Evolutionary conservation across 2,888 invertebrate genomes (phyloP).

Genomic region (Cheilosia soror): DNA sequence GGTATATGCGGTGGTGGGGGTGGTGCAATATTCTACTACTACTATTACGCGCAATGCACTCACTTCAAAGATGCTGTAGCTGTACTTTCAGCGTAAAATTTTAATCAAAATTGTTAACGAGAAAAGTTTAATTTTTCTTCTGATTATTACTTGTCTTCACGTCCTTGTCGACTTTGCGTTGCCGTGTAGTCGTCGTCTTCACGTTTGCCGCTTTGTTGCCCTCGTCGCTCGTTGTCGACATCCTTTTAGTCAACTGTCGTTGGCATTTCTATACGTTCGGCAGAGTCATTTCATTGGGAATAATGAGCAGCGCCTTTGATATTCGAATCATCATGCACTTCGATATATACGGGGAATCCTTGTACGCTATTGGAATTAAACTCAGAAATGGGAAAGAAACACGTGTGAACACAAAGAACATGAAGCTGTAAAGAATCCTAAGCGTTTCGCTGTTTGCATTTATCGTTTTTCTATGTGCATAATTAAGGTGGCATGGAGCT

Average conservation of each 20-base stretch:
- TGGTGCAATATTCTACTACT: background rate
- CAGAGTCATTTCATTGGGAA: constrained; percentile 59
- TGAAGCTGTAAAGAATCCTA: constrained; percentile 22
- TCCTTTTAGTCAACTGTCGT: constrained; percentile 34
- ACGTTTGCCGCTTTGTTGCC: constrained; percentile 4
- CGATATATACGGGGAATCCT: constrained; percentile 37
- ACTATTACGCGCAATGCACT: background rate
- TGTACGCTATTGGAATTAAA: constrained; percentile 16
- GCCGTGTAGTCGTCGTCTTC: background rate
- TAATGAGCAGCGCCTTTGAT: constrained; percentile 70
- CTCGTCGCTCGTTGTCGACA: background rate
- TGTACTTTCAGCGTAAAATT: constrained; percentile 74
- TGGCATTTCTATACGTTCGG: constrained; percentile 60
- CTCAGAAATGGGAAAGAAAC: constrained; percentile 7
- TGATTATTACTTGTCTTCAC: constrained; percentile 77
- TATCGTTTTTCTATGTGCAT: constrained; percentile 44
- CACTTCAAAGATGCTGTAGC: constrained; percentile 19
- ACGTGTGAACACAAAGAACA: constrained; percentile 37
- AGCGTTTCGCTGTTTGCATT: constrained; percentile 39
- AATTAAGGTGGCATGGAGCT: constrained; percentile 51
- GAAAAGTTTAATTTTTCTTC: constrained; percentile 77
- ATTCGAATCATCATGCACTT: constrained; percentile 54
- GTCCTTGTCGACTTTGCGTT: constrained; percentile 31
- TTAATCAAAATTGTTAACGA: constrained; percentile 78
- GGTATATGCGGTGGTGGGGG: background rate